These are phyloP conservation scores for Microctonus aethiopoides DNA, from an alignment of 2,888 invertebrate species.

Conservation along the genomic window DNA sequence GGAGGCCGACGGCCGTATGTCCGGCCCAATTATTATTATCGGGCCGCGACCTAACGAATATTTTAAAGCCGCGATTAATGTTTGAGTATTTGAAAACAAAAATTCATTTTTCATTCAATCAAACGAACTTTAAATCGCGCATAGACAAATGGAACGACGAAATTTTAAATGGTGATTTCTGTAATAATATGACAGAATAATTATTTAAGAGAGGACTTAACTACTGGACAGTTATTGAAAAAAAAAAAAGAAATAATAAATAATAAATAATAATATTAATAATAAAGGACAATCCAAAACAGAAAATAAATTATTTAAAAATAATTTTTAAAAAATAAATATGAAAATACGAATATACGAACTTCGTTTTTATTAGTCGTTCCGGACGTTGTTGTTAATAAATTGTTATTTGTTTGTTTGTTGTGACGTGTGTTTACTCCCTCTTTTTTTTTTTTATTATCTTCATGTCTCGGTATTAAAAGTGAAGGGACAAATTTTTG, in stretches of 20 bases:
- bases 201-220: slow-evolving; percentile 14
- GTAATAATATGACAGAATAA: neutral
- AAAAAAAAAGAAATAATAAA: too few species aligned
- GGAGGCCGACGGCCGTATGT: slow-evolving; percentile 53
- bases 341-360: slow-evolving; percentile 11
- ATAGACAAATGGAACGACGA: slow-evolving; percentile 13
- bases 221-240: slow-evolving; percentile 2
- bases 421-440: slow-evolving; percentile 42
- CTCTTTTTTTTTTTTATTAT: neutral
- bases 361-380: slow-evolving; percentile 24
- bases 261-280: too few species aligned
- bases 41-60: slow-evolving; percentile 42
- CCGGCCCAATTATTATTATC: slow-evolving; percentile 36
- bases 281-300: slow-evolving; percentile 14
- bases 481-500: slow-evolving; percentile 2
- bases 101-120: neutral
- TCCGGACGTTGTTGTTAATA: slow-evolving; percentile 45
- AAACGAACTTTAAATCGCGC: neutral
- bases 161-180: neutral
- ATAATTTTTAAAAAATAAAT: slow-evolving; percentile 4
- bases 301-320: slow-evolving; percentile 3
- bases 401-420: slow-evolving; percentile 47
- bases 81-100: slow-evolving; percentile 3
- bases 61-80: slow-evolving; percentile 25
- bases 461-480: neutral